Conservation (phyloP, 2,888 invertebrate genomes). For the Odontocolon sp. region DNA sequence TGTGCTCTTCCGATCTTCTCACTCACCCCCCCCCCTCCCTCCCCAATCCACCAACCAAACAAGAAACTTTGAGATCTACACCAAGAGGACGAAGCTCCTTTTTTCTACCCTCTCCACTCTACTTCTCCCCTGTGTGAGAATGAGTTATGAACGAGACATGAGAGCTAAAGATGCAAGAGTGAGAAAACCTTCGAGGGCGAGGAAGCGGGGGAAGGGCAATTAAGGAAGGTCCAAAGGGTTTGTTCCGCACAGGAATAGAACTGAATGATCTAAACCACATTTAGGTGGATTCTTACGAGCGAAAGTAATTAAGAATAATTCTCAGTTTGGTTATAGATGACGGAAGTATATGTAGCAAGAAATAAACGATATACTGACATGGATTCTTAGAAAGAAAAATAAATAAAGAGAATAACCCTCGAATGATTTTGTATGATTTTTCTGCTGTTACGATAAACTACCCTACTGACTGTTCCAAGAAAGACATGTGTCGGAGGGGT, state of each 20-base stretch:
- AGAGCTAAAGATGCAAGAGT: slow-evolving; percentile 62
- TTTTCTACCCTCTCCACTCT: slow-evolving; percentile 34
- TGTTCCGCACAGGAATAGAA: background rate
- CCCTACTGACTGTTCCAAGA: slow-evolving; percentile 1
- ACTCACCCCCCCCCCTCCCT: too few species aligned
- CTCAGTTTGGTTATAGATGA: too few species aligned
- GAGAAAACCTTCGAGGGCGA: too few species aligned
- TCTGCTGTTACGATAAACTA: background rate
- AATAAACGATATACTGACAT: too few species aligned
- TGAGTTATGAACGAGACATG: slow-evolving; percentile 75
- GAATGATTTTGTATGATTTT: background rate
- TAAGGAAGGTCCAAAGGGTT: slow-evolving; percentile 54
- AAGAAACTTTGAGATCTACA: slow-evolving; percentile 33
- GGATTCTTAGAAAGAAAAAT: background rate
- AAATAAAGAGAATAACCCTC: background rate
- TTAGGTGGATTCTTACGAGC: background rate
- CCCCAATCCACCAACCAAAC: background rate
- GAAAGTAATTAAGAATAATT: background rate
- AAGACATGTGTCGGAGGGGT: slow-evolving; percentile 33
- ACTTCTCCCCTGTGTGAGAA: slow-evolving; percentile 37
- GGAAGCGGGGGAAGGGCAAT: slow-evolving; percentile 69
- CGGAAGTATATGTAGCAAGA: too few species aligned
- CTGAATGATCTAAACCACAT: background rate
- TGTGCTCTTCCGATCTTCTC: too few species aligned
- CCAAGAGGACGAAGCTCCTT: slow-evolving; percentile 26